These are phyloP conservation scores for Corydoras sp. DNA, from an alignment of 2,113 vertebrate genomes.

Conservation along the genomic window DNA sequence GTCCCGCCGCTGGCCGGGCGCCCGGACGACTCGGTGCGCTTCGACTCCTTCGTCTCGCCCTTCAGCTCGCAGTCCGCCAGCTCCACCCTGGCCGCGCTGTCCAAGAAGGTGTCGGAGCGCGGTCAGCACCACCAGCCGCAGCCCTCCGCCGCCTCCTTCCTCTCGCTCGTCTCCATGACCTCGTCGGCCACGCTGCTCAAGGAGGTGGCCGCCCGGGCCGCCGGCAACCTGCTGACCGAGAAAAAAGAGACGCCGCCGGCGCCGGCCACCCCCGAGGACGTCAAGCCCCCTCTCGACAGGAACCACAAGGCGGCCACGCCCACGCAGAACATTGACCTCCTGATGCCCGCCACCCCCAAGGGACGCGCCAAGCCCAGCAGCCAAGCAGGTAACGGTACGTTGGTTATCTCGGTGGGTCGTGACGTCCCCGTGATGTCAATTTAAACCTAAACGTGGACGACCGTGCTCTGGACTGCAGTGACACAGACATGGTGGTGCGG, in stretches of 20 bases:
- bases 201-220: conserved; percentile 94
- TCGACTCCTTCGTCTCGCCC: conserved; percentile 90
- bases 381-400: conserved; percentile 73
- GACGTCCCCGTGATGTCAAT: no score
- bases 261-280: conserved; percentile 73
- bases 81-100: conserved; percentile 92
- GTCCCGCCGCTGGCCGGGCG: conserved; percentile 48
- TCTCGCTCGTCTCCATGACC: conserved; percentile 95
- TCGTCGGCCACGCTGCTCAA: conserved; percentile 96
- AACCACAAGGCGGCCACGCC: conserved; percentile 84
- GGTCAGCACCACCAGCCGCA: conserved; percentile 69
- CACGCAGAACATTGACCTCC: conserved; percentile 81
- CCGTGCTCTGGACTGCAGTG: no score
- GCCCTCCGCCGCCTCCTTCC: conserved; percentile 84
- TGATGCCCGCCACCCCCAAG: conserved; percentile 85
- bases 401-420: neutral
- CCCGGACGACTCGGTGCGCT: conserved; percentile 83
- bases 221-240: conserved; percentile 87
- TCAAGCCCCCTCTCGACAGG: conserved; percentile 83
- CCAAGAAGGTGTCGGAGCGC: conserved; percentile 97
- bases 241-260: conserved; percentile 77
- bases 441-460: no score
- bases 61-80: conserved; percentile 97
- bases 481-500: no score
- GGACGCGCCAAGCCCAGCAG: conserved; percentile 82